A percentile compares a stretch with the other conserved stretches of the same genome.
These are phyloP conservation scores for Trachymyrmex septentrionalis DNA, from an alignment of 1,140 invertebrate genomes.

Conservation along the genomic window DNA sequence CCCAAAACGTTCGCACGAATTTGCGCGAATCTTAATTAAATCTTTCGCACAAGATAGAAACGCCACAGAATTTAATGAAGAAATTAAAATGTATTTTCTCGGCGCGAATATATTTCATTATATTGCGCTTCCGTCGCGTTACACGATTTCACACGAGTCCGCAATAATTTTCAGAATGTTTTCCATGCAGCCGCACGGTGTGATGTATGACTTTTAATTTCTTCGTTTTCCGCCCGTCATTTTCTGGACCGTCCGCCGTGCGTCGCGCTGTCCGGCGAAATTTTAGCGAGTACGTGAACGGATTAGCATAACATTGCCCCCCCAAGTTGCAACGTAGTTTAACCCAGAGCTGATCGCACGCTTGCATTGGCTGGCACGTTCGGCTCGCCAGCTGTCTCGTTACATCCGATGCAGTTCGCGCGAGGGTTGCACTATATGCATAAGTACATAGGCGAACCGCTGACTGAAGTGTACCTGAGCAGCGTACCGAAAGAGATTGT, in stretches of 20 bases:
- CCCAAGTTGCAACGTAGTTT: conserved; percentile 58
- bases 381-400: conserved; percentile 61
- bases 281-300: conserved; percentile 49
- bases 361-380: conserved; percentile 59
- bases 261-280: conserved; percentile 20
- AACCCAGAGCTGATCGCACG: conserved; percentile 56
- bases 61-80: conserved; percentile 8
- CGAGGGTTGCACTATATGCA: conserved; percentile 51
- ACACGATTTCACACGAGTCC: not conserved
- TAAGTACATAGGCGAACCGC: conserved; percentile 57
- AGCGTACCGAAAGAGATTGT: conserved; percentile 37
- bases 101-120: conserved; percentile 26
- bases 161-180: conserved; percentile 39
- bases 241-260: not conserved
- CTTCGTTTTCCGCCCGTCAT: conserved; percentile 13
- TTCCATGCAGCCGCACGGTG: not conserved
- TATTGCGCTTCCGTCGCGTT: not conserved
- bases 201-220: conserved; percentile 53
- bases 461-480: conserved; percentile 41
- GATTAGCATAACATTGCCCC: conserved; percentile 64
- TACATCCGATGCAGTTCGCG: conserved; percentile 54
- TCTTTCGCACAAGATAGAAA: conserved; percentile 14
- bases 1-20: not conserved
- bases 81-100: conserved; percentile 29
- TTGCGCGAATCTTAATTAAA: conserved; percentile 38